Conservation (phyloP, 2,113 vertebrate genomes). For the Macquaria ambigua region DNA sequence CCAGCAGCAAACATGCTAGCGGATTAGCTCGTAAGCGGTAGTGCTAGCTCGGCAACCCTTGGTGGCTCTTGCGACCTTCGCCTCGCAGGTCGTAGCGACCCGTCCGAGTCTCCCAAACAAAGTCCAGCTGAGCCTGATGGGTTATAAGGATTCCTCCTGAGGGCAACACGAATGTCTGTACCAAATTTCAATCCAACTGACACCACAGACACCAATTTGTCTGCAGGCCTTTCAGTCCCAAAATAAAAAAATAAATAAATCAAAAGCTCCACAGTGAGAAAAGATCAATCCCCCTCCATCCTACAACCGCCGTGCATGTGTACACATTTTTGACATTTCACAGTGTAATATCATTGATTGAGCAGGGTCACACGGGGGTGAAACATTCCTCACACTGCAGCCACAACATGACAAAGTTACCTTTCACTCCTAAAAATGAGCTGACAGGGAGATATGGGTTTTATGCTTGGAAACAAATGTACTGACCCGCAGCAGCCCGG, state of each 20-base stretch:
- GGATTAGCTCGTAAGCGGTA: too few species aligned
- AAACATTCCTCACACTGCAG: conserved; percentile 60
- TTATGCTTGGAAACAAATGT: neutral
- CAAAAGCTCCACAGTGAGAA: neutral
- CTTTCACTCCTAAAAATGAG: conserved; percentile 52
- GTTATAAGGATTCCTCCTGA: neutral
- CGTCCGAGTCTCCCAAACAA: too few species aligned
- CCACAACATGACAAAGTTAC: conserved; percentile 44
- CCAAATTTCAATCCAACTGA: neutral
- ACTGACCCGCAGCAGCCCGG: neutral
- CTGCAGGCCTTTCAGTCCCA: neutral
- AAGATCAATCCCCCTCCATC: conserved; percentile 16
- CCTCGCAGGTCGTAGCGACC: too few species aligned
- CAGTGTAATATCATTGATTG: conserved; percentile 56
- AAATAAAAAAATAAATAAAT: neutral
- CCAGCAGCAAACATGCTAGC: too few species aligned
- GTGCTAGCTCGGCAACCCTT: too few species aligned
- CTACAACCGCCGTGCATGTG: neutral
- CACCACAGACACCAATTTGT: neutral
- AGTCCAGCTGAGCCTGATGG: neutral
- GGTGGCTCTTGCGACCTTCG: too few species aligned
- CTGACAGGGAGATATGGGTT: neutral
- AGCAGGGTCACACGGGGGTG: conserved; percentile 46
- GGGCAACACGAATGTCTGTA: neutral
- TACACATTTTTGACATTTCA: conserved; percentile 65